phyloP scores from a whole-genome alignment of 2,888 invertebrate species.

The Drosophila percnosoma region DNA sequence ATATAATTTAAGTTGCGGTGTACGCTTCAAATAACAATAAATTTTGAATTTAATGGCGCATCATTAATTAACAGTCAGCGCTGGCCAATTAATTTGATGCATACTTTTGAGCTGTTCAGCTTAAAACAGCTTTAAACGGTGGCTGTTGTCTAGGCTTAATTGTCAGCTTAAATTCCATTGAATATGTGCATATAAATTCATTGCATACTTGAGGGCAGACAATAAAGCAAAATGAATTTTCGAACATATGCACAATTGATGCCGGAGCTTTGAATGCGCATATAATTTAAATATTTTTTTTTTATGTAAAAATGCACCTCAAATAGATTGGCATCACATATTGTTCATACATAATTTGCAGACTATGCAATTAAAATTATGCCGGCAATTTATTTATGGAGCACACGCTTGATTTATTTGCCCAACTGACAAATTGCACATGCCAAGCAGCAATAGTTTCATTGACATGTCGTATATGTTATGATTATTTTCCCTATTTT shows the following conservation, averaged over 20 bases:
- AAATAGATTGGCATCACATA: conserved; percentile 9
- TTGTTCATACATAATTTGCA: conserved; percentile 3
- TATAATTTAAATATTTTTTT: background rate
- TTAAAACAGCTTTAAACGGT: background rate
- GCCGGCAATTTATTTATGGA: conserved; percentile 49
- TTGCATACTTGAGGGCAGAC: background rate
- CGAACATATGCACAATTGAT: background rate
- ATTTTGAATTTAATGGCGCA: conserved; percentile 1
- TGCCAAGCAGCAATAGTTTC: conserved; percentile 18
- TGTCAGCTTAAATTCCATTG: background rate
- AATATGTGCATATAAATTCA: background rate
- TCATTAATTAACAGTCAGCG: conserved; percentile 3
- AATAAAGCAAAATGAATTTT: background rate
- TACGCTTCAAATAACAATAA: background rate
- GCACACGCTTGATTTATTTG: conserved; percentile 41
- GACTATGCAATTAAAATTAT: conserved; percentile 49
- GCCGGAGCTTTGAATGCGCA: too few relatives aligned
- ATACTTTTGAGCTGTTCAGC: conserved; percentile 17
- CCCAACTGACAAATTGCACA: conserved; percentile 27
- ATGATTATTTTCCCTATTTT: conserved; percentile 5
- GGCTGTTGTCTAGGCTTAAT: background rate
- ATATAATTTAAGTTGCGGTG: background rate
- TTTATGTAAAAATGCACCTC: conserved; percentile 2
- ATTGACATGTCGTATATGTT: conserved; percentile 42
- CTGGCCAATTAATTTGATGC: conserved; percentile 10